Evolutionary conservation across 2,113 vertebrate species (phyloP), one percentile per base, ranked within the genome.

Genomic region (Erythrocercus mccallii): DNA sequence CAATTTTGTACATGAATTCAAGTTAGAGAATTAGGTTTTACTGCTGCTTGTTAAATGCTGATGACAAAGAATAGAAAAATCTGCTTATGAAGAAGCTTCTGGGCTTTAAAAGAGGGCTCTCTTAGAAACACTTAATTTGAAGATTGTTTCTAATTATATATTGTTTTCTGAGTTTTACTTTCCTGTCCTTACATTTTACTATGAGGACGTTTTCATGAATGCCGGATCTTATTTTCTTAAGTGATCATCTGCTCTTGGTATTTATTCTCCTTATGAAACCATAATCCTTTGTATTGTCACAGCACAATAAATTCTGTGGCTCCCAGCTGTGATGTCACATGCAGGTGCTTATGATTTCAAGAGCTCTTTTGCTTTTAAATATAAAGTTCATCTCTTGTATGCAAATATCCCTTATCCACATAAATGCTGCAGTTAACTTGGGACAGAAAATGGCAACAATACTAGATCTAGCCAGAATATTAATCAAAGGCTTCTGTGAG

Each of bases 241-340:
- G 56, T 27, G 12, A 76, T 92, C 45, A 58, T 81, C 38, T 5
- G 7, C 27, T 83, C 28, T 77, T 92, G 37, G 65, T 90, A 24
- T 86, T 93, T 81, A 84, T 90, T 94, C 53, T 71, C 17, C 60
- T 88, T 20, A 11, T 89, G 60, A 94, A 97, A 92, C 83, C 53
- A 44, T 48, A 94, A 31, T 82, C 57, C 69, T 91, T 65, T 97
- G 37, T 88, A 56, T 95, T 96, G 88, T 95, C 69, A 27, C 40
- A 74, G 61, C 37, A 82, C 33, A 92, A 4, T 83, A 80, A 94
- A 95, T 96, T 92, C 77, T 16, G 12, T 72, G 48, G 87, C 78
- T 91, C 35, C 73, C 81, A 74, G 74, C 61, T 70, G 42, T 85
- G 81, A 95, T 74, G 81, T 95, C 92, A 95, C 18, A 53, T 15